Base-by-base conservation (phyloP, 2,888 invertebrate species). In the Acrocyrtus sp. region DNA sequence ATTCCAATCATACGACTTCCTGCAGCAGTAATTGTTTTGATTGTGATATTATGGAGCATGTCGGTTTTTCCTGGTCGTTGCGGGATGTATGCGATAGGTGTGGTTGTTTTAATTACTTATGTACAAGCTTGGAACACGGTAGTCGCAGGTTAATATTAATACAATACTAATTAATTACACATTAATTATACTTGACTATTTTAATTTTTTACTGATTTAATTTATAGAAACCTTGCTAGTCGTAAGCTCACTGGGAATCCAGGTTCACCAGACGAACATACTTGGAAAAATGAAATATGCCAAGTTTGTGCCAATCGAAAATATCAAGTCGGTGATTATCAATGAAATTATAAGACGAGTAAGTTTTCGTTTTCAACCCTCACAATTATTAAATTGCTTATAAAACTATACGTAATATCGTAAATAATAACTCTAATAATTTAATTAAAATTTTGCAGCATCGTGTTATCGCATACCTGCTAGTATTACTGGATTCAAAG, bases 331-430 rank as follows among this genome's bases (percentile, higher is more conserved):
- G 51, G 65, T 80, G 48, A 76, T 81, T n/a, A 80, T 81, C 41
- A 81, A 80, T 65, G 81, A 81, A 77, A 80, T 77, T 19, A 78
- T 81, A 17, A 75, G 76, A 68, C 77, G 81, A 79, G 81, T 81
- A 67, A 51, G 58, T 53, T 34, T 22, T n/a, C n/a, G n/a, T n/a
- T n/a, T n/a, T n/a, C n/a, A n/a, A 41, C 12, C 2, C n/a, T n/a
- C n/a, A n/a, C n/a, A n/a, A n/a, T n/a, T n/a, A n/a, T n/a, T n/a
- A n/a, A n/a, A n/a, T n/a, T n/a, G n/a, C n/a, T n/a, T n/a, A n/a
- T n/a, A n/a, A n/a, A n/a, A n/a, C n/a, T n/a, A n/a, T n/a, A n/a
- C n/a, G n/a, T n/a, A n/a, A n/a, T n/a, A n/a, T n/a, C n/a, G n/a
- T n/a, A n/a, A n/a, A 19, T 6, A n/a, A n/a, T n/a, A n/a, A n/a